These are phyloP conservation scores for Zygaena filipendulae DNA, from an alignment of 2,888 invertebrate genomes.

Conservation along the genomic window DNA sequence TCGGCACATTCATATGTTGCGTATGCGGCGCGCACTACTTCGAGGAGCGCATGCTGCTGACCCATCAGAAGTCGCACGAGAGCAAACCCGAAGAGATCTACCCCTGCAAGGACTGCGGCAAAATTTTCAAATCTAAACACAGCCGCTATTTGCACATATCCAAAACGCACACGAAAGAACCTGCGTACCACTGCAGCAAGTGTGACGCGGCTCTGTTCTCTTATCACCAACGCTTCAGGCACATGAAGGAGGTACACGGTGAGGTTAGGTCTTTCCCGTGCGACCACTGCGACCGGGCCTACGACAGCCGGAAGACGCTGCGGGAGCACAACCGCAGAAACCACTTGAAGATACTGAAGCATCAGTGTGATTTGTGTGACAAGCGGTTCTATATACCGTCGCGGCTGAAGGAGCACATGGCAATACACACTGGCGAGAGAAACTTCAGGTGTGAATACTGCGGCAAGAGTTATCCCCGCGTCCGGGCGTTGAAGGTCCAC, in stretches of 20 bases:
- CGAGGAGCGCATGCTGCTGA: slow-evolving; percentile 45
- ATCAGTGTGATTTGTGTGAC: slow-evolving; percentile 64
- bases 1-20: slow-evolving; percentile 49
- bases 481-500: slow-evolving; percentile 59
- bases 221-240: slow-evolving; percentile 39
- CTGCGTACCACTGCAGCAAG: slow-evolving; percentile 45
- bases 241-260: slow-evolving; percentile 46
- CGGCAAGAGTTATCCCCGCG: slow-evolving; percentile 47
- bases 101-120: slow-evolving; percentile 59
- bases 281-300: slow-evolving; percentile 43
- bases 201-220: slow-evolving; percentile 49
- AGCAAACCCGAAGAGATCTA: slow-evolving; percentile 41
- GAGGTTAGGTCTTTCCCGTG: slow-evolving; percentile 43
- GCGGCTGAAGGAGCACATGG: slow-evolving; percentile 48
- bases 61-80: slow-evolving; percentile 45
- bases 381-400: slow-evolving; percentile 60
- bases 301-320: slow-evolving; percentile 47
- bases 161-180: slow-evolving; percentile 43
- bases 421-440: slow-evolving; percentile 52
- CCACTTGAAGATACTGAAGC: slow-evolving; percentile 48
- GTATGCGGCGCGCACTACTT: slow-evolving; percentile 57
- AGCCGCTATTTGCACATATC: slow-evolving; percentile 43
- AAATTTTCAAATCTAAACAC: slow-evolving; percentile 48
- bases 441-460: slow-evolving; percentile 49
- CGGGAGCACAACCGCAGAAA: slow-evolving; percentile 44